phyloP scores from a whole-genome alignment of 1,140 invertebrate genomes.

The Zaprionus davidi region DNA sequence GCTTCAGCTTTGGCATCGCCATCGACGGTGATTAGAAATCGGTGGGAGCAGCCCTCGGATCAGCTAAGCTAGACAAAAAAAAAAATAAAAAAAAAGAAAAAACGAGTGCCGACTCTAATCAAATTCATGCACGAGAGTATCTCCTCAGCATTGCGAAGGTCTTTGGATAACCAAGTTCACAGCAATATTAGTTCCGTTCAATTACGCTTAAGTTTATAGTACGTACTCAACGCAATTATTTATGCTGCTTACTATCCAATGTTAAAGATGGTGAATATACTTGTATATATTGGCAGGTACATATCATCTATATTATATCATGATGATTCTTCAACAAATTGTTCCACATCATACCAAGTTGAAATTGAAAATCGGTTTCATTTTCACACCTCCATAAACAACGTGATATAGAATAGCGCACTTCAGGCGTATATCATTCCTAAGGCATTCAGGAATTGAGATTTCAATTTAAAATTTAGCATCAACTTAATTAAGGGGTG shows the following conservation, averaged over 20 bases:
- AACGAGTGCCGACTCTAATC: background rate
- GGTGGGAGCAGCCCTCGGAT: constrained; percentile 12
- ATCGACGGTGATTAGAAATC: constrained; percentile 56
- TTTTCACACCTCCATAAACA: background rate
- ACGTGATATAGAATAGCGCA: background rate
- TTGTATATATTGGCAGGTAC: too few relatives aligned
- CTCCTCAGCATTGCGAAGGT: background rate
- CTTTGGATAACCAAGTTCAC: background rate
- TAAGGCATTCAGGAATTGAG: background rate
- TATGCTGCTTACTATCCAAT: background rate
- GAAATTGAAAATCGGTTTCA: background rate
- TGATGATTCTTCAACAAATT: background rate
- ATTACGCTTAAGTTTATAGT: background rate
- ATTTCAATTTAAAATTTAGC: background rate
- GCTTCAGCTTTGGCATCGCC: background rate
- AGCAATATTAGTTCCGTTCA: constrained; percentile 11
- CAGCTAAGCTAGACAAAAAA: background rate
- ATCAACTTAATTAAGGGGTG: constrained; percentile 1
- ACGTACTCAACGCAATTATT: background rate
- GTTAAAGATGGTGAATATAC: too few relatives aligned
- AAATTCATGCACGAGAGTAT: constrained; percentile 6
- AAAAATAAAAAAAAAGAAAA: background rate
- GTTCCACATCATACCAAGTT: background rate
- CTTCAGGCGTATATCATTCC: background rate
- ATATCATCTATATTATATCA: too few relatives aligned